Conservation (phyloP, 2,113 vertebrate genomes). For the Ailuropoda melanoleuca region DNA sequence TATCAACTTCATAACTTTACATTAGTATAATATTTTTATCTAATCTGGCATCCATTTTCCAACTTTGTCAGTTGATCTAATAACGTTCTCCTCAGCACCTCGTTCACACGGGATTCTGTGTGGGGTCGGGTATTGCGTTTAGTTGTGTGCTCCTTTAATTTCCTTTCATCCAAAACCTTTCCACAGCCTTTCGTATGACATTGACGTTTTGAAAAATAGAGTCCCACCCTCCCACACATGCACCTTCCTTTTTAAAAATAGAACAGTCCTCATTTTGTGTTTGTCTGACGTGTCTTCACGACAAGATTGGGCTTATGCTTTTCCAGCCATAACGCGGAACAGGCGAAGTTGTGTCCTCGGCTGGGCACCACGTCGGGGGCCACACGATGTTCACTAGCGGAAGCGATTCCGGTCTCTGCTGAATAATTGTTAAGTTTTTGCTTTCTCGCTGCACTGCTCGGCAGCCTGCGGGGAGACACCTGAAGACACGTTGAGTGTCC, state of each 20-base stretch:
- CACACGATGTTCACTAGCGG: accelerated
- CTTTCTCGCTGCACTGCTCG: not conserved
- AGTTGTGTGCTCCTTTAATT: not conserved
- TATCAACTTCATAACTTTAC: not conserved
- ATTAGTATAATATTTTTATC: not conserved
- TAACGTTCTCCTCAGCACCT: not conserved
- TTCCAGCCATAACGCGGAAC: accelerated
- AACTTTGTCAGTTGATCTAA: not conserved
- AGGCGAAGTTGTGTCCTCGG: not conserved
- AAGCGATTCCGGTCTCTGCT: not conserved
- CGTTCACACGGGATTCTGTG: not conserved
- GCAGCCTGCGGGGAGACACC: not conserved
- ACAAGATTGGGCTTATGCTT: too few species aligned
- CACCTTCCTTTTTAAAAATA: not conserved
- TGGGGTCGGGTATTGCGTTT: not conserved
- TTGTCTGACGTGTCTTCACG: not conserved
- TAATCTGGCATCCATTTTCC: not conserved
- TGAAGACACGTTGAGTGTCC: not conserved
- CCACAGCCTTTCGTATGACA: not conserved
- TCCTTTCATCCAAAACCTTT: not conserved
- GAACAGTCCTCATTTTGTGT: not conserved
- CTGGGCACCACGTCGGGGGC: not conserved
- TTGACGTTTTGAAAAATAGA: not conserved
- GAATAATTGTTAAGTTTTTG: not conserved
- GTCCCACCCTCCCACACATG: not conserved